Evolutionary conservation across 2,797 vertebrate genomes (phyloP).

Genomic region (Caiman crocodilus): DNA sequence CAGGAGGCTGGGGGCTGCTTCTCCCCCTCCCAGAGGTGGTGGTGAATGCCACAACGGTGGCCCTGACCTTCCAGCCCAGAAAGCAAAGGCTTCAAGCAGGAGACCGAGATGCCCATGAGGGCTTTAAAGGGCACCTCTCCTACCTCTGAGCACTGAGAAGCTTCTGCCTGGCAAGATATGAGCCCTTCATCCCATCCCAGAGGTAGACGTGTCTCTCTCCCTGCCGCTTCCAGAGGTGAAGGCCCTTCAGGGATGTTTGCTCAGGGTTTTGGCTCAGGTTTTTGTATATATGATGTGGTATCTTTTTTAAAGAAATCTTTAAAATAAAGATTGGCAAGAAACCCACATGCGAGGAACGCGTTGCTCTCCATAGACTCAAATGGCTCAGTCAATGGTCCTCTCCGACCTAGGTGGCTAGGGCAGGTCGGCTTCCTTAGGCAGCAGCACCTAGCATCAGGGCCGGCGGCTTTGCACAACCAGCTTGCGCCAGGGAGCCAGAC

Average conservation of each 20-base stretch:
- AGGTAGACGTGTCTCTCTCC: too few species aligned
- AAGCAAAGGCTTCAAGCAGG: background rate
- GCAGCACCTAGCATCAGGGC: too few species aligned
- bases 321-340: conserved; percentile 64
- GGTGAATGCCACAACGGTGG: background rate
- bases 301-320: conserved; percentile 38
- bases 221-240: background rate
- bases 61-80: background rate
- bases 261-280: conserved; percentile 18
- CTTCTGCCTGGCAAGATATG: too few species aligned
- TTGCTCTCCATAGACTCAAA: background rate
- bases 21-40: background rate
- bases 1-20: background rate
- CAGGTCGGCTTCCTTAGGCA: too few species aligned
- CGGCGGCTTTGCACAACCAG: too few species aligned
- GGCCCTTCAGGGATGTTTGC: background rate
- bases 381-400: too few species aligned
- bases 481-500: too few species aligned
- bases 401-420: too few species aligned
- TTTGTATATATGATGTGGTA: conserved; percentile 60
- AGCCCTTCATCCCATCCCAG: too few species aligned
- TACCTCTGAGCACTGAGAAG: background rate
- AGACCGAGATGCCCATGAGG: background rate
- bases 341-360: accelerated
- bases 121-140: accelerated